These are phyloP conservation scores for Rhinophrynus dorsalis DNA, from an alignment of 2,797 vertebrate species.

Conservation along the genomic window DNA sequence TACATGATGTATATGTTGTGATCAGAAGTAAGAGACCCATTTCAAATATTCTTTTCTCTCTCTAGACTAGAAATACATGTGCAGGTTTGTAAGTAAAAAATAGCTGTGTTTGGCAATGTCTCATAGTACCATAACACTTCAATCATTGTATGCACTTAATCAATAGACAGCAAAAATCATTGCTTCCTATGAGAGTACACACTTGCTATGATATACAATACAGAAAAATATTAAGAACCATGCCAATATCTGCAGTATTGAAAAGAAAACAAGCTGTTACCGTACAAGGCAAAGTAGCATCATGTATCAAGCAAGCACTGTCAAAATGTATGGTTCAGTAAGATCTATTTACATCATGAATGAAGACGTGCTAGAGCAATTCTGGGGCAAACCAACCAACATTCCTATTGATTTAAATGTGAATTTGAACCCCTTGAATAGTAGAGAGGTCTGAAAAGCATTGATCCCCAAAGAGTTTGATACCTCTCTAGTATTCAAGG, in stretches of 20 bases:
- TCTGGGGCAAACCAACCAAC: too few species aligned
- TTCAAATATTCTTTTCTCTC: too few species aligned
- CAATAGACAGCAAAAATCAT: constrained; percentile 47
- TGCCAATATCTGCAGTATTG: not conserved
- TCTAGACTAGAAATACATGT: not conserved
- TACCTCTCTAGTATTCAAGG: too few species aligned
- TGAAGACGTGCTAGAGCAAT: too few species aligned
- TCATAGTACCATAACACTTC: constrained; percentile 37
- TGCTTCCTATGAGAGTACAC: constrained; percentile 38
- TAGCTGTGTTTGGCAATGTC: constrained; percentile 26
- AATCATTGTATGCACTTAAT: constrained; percentile 42
- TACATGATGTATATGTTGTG: too few species aligned
- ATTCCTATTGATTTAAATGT: too few species aligned
- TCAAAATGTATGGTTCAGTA: not conserved
- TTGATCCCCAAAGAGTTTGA: too few species aligned
- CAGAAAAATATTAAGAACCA: constrained; percentile 28
- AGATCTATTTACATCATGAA: too few species aligned
- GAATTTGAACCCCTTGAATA: too few species aligned
- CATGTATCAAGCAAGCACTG: not conserved
- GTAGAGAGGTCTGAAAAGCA: too few species aligned
- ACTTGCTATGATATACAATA: constrained; percentile 21
- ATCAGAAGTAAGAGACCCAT: too few species aligned
- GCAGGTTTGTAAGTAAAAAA: constrained; percentile 25
- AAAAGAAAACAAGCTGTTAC: not conserved
- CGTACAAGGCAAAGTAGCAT: not conserved